Base-by-base conservation (phyloP, 1,140 invertebrate species). In the Uloborus diversus region DNA sequence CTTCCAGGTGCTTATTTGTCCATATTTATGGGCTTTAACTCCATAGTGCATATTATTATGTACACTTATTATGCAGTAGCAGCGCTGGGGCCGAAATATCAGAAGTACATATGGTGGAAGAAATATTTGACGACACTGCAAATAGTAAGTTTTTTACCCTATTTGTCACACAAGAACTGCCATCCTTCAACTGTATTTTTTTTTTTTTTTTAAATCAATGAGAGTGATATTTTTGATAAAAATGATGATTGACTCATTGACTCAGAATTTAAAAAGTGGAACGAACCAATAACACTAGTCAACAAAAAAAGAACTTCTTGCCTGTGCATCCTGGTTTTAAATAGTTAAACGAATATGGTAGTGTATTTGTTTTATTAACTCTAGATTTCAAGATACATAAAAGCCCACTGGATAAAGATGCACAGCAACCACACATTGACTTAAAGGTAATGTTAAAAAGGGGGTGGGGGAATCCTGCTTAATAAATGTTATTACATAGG, bases 11-110 rank as follows among this genome's bases (percentile, higher is more conserved):
- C 33, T n/a, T 78, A 65, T 42, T 33, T 78, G 20, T 33, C 62
- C 42, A n/a, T 78, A n/a, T 65, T 78, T 23, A 78, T 78, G 49
- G 64, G 28, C 90, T 91, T 96, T 7, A 98, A 98, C 87, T 95
- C 49, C 4, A 25, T 79, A n/a, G 84, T 88, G 25, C 86, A 87
- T 80, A 83, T 87, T 27, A 82, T 87, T 23, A 88, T 88, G 87
- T 88, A 88, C 66, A 71, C 84, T 0, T 88, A 88, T 80, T 88
- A 88, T 82, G 85, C 82, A 11, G 85, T 86, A 14, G 70, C 87
- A 25, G 85, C 86, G 20, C 57, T 83, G n/a, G 87, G 87, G 37
- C 85, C 86, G 4, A 79, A 84, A 9, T 82, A 86, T 76, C 86
- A 87, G 53, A 86, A 86, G 61, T 87, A 87, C 68, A 82, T 88